phyloP scores from a whole-genome alignment of 2,888 invertebrate species.

The Onthophagus sagittarius region DNA sequence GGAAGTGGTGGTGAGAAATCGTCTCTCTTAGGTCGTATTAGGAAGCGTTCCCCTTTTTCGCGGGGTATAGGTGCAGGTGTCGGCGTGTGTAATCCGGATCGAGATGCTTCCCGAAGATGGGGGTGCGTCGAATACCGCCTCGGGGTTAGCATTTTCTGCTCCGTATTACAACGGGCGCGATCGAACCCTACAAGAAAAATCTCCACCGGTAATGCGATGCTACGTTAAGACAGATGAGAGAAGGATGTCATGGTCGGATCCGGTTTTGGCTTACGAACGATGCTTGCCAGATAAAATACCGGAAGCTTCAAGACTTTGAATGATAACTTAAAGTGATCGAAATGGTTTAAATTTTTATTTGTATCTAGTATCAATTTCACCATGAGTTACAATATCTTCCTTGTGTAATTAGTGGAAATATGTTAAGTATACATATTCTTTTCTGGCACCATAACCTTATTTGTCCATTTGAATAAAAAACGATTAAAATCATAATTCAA shows the following conservation, averaged over 20 bases:
- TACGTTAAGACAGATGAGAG: slow-evolving; percentile 39
- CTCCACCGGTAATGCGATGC: slow-evolving; percentile 32
- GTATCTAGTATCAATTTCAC: no score
- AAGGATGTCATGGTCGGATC: slow-evolving; percentile 43
- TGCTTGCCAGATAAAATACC: slow-evolving; percentile 36
- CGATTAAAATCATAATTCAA: no score
- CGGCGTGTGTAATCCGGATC: slow-evolving; percentile 8
- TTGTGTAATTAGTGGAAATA: no score
- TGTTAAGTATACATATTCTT: no score
- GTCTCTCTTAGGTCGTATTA: neutral
- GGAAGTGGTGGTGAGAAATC: neutral
- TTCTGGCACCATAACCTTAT: no score
- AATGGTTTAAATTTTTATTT: no score
- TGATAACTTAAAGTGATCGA: slow-evolving; percentile 27
- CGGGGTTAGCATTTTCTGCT: neutral
- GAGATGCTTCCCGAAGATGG: neutral
- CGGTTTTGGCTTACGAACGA: slow-evolving; percentile 36
- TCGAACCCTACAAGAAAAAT: slow-evolving; percentile 26
- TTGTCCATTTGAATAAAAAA: no score
- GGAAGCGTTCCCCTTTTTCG: neutral
- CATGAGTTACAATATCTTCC: no score
- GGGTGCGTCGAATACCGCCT: neutral
- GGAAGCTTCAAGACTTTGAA: slow-evolving; percentile 38
- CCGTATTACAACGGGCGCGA: neutral
- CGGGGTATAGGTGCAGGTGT: neutral